phyloP scores from a whole-genome alignment of 2,888 invertebrate genomes.

The Microctonus aethiopoides region DNA sequence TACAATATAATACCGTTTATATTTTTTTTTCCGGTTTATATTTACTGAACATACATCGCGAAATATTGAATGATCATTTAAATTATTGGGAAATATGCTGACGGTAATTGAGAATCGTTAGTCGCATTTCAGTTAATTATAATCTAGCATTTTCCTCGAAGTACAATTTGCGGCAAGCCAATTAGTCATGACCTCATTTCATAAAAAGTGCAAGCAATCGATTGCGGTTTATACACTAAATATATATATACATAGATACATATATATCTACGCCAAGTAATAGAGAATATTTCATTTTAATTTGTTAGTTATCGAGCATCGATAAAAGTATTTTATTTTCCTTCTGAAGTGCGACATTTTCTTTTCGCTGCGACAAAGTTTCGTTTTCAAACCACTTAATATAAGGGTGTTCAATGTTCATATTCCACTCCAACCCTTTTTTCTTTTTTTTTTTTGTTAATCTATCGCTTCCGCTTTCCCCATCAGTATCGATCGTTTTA shows the following conservation, averaged over 20 bases:
- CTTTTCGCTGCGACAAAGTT: neutral
- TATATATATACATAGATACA: neutral
- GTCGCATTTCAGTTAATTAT: conserved; percentile 19
- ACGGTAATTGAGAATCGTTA: conserved; percentile 20
- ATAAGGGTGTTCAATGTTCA: neutral
- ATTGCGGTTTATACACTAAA: conserved; percentile 6
- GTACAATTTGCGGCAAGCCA: conserved; percentile 21
- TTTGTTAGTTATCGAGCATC: conserved; percentile 4
- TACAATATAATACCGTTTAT: neutral
- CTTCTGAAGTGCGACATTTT: neutral
- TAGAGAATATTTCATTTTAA: conserved; percentile 7
- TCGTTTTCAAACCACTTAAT: conserved; percentile 10
- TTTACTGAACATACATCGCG: too few relatives aligned
- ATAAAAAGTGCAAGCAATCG: conserved; percentile 19
- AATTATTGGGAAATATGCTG: neutral
- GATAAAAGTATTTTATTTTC: conserved; percentile 15
- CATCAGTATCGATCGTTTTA: neutral
- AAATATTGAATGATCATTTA: too few relatives aligned
- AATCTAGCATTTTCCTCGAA: conserved; percentile 11
- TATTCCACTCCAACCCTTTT: neutral
- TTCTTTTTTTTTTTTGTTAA: neutral
- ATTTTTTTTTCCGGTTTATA: neutral
- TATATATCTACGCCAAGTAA: neutral
- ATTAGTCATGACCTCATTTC: conserved; percentile 30
- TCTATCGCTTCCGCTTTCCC: neutral